Evolutionary conservation across 2,113 vertebrate species (phyloP).

Genomic region (Apteryx mantelli): DNA sequence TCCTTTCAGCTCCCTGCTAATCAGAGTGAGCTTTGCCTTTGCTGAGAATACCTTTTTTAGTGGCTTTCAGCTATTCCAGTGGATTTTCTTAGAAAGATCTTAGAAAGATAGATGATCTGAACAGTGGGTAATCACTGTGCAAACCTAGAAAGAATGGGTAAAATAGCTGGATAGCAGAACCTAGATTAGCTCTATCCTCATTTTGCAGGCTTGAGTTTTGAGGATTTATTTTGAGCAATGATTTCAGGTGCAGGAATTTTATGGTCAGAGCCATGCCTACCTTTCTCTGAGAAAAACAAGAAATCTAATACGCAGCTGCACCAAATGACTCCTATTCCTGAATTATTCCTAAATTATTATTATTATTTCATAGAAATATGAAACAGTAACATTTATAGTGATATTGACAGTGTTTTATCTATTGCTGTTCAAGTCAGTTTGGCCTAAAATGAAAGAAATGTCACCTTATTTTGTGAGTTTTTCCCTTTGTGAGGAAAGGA

Average conservation of each 20-base stretch:
- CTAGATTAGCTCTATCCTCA: background rate
- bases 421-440: background rate
- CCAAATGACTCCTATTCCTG: background rate
- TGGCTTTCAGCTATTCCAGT: background rate
- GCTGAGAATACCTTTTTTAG: background rate
- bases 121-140: fast-evolving
- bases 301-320: background rate
- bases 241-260: background rate
- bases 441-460: background rate
- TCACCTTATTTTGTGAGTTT: background rate
- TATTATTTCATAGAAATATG: background rate
- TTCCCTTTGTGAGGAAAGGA: background rate
- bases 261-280: background rate
- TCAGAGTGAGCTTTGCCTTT: background rate
- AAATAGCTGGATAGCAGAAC: background rate
- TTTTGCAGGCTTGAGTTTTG: background rate
- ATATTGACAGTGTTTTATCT: background rate
- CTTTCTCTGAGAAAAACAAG: background rate
- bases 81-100: background rate
- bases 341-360: background rate
- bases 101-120: background rate
- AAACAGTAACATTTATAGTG: background rate
- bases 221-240: background rate
- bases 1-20: background rate
- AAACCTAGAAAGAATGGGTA: background rate